A percentile compares a stretch with the other conserved stretches of the same genome.
These are phyloP conservation scores for Rhadinocentrus ornatus DNA, from an alignment of 2,797 vertebrate genomes.

Conservation along the genomic window DNA sequence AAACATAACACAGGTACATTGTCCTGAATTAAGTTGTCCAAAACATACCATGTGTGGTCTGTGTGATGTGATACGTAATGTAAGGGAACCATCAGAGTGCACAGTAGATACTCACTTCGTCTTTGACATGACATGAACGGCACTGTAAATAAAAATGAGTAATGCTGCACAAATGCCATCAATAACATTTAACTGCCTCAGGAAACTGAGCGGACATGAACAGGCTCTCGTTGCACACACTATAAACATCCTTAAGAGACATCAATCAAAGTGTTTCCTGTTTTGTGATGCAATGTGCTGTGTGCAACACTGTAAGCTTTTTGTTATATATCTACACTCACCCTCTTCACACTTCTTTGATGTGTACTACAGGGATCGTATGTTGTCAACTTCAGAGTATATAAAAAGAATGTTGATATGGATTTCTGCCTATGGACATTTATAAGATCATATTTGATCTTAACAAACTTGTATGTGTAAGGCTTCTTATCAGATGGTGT, in stretches of 20 bases:
- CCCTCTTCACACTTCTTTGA: slow-evolving; percentile 51
- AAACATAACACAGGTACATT: slow-evolving; percentile 35
- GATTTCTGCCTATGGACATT: slow-evolving; percentile 51
- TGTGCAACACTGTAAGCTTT: slow-evolving; percentile 63
- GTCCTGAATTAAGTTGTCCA: slow-evolving; percentile 23
- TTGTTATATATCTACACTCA: slow-evolving; percentile 55
- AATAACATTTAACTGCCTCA: slow-evolving; percentile 44
- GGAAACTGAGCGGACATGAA: slow-evolving; percentile 51
- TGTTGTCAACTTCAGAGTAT: slow-evolving; percentile 37
- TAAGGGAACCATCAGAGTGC: slow-evolving; percentile 41
- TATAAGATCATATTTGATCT: slow-evolving; percentile 53
- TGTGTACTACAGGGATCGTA: slow-evolving; percentile 49
- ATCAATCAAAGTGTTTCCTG: slow-evolving; percentile 58
- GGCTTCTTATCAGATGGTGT: slow-evolving; percentile 68
- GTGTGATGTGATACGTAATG: slow-evolving; percentile 38
- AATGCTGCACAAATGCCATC: slow-evolving; percentile 52
- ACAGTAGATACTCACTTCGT: slow-evolving; percentile 29
- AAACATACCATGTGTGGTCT: slow-evolving; percentile 39
- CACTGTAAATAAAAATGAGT: slow-evolving; percentile 64
- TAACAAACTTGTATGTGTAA: slow-evolving; percentile 45
- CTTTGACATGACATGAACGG: slow-evolving; percentile 28
- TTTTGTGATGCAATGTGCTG: slow-evolving; percentile 62
- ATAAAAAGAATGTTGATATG: slow-evolving; percentile 25
- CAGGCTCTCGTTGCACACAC: slow-evolving; percentile 56
- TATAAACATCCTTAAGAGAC: slow-evolving; percentile 52